Conservation (phyloP, 1,140 invertebrate genomes). For the Ceratina calcarata region DNA sequence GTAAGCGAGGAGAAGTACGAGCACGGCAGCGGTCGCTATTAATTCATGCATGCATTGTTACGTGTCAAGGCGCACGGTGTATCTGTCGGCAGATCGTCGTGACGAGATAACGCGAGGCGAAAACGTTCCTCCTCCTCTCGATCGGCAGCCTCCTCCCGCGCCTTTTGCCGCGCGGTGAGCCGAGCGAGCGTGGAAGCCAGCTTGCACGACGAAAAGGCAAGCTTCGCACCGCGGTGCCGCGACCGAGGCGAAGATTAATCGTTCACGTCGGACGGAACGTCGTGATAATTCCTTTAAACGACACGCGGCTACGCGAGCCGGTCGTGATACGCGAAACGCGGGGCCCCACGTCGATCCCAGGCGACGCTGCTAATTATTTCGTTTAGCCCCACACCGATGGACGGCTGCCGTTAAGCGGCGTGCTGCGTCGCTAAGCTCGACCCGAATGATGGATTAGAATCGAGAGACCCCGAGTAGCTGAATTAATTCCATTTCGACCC, state of each 20-base stretch:
- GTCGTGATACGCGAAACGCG: slow-evolving; percentile 43
- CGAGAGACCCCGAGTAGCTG: no score
- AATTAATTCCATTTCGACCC: no score
- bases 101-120: slow-evolving; percentile 73
- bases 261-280: slow-evolving; percentile 32
- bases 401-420: slow-evolving; percentile 37
- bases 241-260: slow-evolving; percentile 53
- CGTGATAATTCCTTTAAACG: slow-evolving; percentile 56
- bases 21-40: slow-evolving; percentile 71
- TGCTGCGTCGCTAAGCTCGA: not conserved
- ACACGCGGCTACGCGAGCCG: slow-evolving; percentile 41
- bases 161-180: not conserved
- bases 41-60: slow-evolving; percentile 79
- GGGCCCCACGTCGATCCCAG: slow-evolving; percentile 14
- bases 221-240: slow-evolving; percentile 8
- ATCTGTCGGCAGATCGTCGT: slow-evolving; percentile 77
- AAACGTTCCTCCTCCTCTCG: slow-evolving; percentile 59
- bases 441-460: not conserved
- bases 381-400: slow-evolving; percentile 39
- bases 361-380: slow-evolving; percentile 51
- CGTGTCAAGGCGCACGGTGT: slow-evolving; percentile 74
- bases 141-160: slow-evolving; percentile 53
- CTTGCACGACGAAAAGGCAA: slow-evolving; percentile 28
- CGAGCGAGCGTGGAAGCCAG: not conserved
- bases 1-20: slow-evolving; percentile 64